Evolutionary conservation across 2,797 vertebrate genomes (phyloP).

Genomic region (Stomatorhinus walkeri): DNA sequence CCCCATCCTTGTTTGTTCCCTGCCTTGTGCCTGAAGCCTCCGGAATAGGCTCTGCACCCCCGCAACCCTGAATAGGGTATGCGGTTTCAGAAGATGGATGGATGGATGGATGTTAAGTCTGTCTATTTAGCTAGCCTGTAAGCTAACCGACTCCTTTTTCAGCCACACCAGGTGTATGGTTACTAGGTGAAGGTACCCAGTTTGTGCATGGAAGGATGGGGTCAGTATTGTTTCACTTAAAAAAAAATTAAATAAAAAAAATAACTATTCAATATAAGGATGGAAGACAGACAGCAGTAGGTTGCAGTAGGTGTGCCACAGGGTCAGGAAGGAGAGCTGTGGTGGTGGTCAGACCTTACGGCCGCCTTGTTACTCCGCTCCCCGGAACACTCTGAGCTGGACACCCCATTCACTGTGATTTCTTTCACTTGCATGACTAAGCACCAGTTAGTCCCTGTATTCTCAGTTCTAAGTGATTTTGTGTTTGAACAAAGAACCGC

Average conservation of each 20-base stretch:
- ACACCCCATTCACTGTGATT: neutral
- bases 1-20: neutral
- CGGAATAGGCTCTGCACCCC: neutral
- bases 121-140: neutral
- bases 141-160: neutral
- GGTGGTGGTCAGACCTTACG: neutral
- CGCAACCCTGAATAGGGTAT: neutral
- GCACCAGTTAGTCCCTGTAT: neutral
- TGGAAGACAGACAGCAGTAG: neutral
- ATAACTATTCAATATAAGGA: neutral
- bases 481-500: neutral
- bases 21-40: neutral
- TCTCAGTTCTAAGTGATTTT: neutral
- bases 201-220: neutral
- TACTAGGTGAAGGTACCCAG: neutral
- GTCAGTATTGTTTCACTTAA: neutral
- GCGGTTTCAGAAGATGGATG: neutral
- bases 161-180: neutral
- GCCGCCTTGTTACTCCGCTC: neutral
- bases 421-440: neutral
- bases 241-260: neutral
- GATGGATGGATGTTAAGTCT: neutral
- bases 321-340: neutral
- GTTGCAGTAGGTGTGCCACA: neutral
- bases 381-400: neutral